Percentiles rank a stretch among this genome's conserved stretches.
Conservation (phyloP, 2,113 vertebrate genomes). For the Merops nubicus region DNA sequence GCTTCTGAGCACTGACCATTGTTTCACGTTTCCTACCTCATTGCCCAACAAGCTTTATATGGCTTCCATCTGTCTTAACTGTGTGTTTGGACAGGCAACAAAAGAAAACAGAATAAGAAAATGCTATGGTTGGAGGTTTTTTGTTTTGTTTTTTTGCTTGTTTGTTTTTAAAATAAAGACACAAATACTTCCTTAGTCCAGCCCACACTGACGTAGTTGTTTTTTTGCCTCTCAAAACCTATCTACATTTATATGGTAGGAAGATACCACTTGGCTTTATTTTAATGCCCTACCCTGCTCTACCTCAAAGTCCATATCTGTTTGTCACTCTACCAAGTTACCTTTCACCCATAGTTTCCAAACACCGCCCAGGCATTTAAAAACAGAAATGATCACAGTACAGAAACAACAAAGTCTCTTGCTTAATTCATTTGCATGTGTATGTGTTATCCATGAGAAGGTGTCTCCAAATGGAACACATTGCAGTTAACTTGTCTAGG, state of each 20-base stretch:
- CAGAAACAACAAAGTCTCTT: conserved; percentile 24
- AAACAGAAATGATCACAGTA: background rate
- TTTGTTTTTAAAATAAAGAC: background rate
- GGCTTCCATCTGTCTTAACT: background rate
- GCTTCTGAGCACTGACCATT: background rate
- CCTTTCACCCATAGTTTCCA: conserved; percentile 20
- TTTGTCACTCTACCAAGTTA: conserved; percentile 3
- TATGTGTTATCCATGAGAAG: background rate
- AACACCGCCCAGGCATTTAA: conserved; percentile 22
- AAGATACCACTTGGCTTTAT: background rate
- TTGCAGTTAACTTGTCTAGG: background rate
- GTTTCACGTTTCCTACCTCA: background rate
- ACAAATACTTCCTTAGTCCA: background rate
- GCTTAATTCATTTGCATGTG: background rate
- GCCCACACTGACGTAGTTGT: background rate
- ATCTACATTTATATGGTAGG: background rate
- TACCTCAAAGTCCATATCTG: conserved; percentile 18
- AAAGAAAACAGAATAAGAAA: background rate
- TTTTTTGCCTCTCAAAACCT: background rate
- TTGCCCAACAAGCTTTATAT: background rate
- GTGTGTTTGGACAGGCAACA: background rate
- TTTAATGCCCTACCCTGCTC: conserved; percentile 28
- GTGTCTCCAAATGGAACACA: background rate
- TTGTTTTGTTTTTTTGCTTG: background rate
- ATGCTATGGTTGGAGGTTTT: background rate